These are phyloP conservation scores for Psilopogon haemacephalus DNA, from an alignment of 2,113 vertebrate species.

Conservation along the genomic window DNA sequence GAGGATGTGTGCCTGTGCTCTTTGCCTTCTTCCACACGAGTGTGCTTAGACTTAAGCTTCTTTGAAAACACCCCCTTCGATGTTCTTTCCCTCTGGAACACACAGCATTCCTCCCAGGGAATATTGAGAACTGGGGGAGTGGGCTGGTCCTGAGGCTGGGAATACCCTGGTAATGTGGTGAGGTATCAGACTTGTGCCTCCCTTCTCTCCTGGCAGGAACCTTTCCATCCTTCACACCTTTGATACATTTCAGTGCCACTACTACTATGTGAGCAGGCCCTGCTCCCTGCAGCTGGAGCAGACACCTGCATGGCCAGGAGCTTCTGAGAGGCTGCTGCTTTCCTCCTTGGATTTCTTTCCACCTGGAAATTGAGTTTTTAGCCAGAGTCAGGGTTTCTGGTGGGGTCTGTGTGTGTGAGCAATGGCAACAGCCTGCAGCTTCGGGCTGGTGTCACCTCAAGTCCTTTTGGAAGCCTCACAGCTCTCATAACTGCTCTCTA, in stretches of 20 bases:
- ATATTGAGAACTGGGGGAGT: neutral
- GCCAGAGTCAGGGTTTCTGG: neutral
- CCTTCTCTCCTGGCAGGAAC: neutral
- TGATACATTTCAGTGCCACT: neutral
- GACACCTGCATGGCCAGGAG: neutral
- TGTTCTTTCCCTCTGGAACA: accelerated
- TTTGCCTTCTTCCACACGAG: accelerated
- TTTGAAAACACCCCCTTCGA: neutral
- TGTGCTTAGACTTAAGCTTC: neutral
- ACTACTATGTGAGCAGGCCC: neutral
- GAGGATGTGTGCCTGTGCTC: accelerated
- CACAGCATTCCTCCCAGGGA: neutral
- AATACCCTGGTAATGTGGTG: neutral
- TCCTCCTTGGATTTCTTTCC: neutral
- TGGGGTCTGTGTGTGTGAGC: accelerated
- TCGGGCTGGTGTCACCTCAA: neutral
- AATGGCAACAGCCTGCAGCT: neutral
- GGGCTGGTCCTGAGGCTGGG: neutral
- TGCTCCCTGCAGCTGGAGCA: neutral
- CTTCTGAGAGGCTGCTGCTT: neutral
- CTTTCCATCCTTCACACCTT: neutral
- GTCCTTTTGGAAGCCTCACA: neutral
- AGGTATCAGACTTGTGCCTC: neutral
- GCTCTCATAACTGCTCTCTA: neutral
- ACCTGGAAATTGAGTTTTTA: neutral